Evolutionary conservation across 2,888 invertebrate species (phyloP), one percentile per base, ranked within the genome.

Genomic region (Drosophila aldrichi): DNA sequence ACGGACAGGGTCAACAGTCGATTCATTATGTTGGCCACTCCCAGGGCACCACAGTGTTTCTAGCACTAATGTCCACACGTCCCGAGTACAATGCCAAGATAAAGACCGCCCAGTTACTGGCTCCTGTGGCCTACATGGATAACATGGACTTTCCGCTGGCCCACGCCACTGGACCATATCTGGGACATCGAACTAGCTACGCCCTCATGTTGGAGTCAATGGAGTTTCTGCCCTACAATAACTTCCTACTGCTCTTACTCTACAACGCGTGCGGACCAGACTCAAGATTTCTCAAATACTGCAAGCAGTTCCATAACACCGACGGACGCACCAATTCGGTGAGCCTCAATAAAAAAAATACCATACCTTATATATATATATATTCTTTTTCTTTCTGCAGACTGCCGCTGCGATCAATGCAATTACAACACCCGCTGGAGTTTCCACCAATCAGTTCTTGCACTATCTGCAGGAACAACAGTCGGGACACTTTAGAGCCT

Each of bases 201-300:
- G 70, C 84, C 1, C 36, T 43, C 1, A 22, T 91, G 4, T 81
- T 91, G 58, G 75, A 74, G 25, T 74, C 71, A 3, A 81, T 94
- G 40, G 96, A 96, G 81, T 95, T 96, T 70, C 71, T 95, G 52
- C 96, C 96, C 0, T 94, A 94, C 41, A 92, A 85, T 57, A 91
- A 89, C 0, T 91, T 95, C 1, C 89, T 94, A 75, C 91, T 92
- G 1, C 91, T 93, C 0, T 91, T 94, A 6, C 94, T 94, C 0
- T 90, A 93, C 66, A 74, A 92, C 0, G 48, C 2, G 0, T 96
- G 96, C 81, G 76, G 63, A 0, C 70, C 74, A 2, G 60, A 79
- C 5, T 79, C 84, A 0, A 46, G 63, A 8, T 63, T 61, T 14
- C 54, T 51, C n/a, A 43, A 32, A 0, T 69, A 96, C 18, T 79